phyloP scores from a whole-genome alignment of 1,140 invertebrate genomes.

The Centruroides sculpturatus region DNA sequence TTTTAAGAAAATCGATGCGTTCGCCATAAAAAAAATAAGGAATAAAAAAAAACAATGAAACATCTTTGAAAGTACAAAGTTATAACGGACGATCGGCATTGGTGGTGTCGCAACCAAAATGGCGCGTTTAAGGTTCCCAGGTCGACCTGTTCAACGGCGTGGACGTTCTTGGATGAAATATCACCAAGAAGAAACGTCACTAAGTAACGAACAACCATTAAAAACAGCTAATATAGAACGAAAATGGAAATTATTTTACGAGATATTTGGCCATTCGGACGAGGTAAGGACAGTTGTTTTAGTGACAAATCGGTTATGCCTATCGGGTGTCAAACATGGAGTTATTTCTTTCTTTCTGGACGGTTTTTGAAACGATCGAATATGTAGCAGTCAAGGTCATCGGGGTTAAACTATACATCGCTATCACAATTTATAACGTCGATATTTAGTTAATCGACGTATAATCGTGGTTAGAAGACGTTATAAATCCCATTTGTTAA shows the following conservation, averaged over 20 bases:
- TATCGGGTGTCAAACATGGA: background rate
- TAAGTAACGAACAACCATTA: slow-evolving; percentile 21
- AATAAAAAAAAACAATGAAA: too few species aligned
- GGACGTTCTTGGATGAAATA: slow-evolving; percentile 25
- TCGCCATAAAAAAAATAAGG: too few species aligned
- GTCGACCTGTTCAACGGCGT: slow-evolving; percentile 30
- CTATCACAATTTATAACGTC: too few species aligned
- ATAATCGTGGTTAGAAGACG: too few species aligned
- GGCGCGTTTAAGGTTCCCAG: slow-evolving; percentile 31
- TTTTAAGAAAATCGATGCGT: too few species aligned
- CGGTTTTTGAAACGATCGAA: background rate
- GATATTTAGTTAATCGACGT: too few species aligned
- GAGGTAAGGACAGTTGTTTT: slow-evolving; percentile 26
- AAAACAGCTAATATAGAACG: slow-evolving; percentile 23
- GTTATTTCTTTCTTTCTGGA: background rate
- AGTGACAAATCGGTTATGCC: background rate
- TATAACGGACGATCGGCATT: too few species aligned
- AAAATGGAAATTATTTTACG: slow-evolving; percentile 30
- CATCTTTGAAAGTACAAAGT: too few species aligned
- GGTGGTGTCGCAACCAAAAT: slow-evolving; percentile 17
- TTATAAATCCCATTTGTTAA: too few species aligned
- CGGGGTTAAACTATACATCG: too few species aligned
- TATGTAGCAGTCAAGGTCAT: background rate
- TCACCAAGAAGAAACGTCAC: slow-evolving; percentile 24
- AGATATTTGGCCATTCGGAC: slow-evolving; percentile 32